phyloP scores from a whole-genome alignment of 2,888 invertebrate species.

The Drosophila longiperda region DNA sequence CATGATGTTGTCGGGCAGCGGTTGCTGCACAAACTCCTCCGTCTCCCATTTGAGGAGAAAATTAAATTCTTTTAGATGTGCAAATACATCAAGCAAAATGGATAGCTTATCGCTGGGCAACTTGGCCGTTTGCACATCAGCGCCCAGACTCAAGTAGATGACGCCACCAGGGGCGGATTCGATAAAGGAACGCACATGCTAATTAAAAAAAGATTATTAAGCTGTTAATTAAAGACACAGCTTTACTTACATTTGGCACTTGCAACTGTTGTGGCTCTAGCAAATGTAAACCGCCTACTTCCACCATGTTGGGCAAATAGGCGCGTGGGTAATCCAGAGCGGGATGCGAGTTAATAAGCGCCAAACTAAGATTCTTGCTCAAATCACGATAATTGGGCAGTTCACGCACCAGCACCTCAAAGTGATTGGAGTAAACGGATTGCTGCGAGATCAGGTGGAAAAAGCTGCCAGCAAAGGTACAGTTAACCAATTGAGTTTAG shows the following conservation, averaged over 20 bases:
- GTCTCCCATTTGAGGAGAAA: conserved; percentile 86
- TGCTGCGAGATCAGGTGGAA: conserved; percentile 84
- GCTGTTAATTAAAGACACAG: not conserved
- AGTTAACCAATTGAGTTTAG: not conserved
- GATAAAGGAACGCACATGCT: conserved; percentile 82
- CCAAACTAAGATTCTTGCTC: conserved; percentile 83
- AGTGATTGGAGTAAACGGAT: conserved; percentile 82
- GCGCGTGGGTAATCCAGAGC: conserved; percentile 83
- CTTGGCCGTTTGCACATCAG: conserved; percentile 80
- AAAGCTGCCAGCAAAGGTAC: conserved; percentile 67
- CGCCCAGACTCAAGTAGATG: conserved; percentile 85
- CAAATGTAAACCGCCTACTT: conserved; percentile 83
- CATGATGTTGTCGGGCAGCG: conserved; percentile 84
- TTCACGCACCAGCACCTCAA: conserved; percentile 74
- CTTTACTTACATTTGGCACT: conserved; percentile 72
- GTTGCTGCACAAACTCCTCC: conserved; percentile 69
- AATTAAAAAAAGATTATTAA: conserved; percentile 12
- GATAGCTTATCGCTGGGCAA: conserved; percentile 83
- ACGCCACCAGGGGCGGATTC: conserved; percentile 83
- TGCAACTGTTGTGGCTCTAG: conserved; percentile 37
- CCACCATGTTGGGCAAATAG: conserved; percentile 83
- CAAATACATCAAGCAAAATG: conserved; percentile 75
- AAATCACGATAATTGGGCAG: conserved; percentile 84
- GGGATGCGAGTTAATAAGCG: conserved; percentile 84
- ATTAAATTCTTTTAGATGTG: conserved; percentile 78